Base-by-base conservation (phyloP, 2,797 vertebrate genomes). In the Clarias platycephalus region DNA sequence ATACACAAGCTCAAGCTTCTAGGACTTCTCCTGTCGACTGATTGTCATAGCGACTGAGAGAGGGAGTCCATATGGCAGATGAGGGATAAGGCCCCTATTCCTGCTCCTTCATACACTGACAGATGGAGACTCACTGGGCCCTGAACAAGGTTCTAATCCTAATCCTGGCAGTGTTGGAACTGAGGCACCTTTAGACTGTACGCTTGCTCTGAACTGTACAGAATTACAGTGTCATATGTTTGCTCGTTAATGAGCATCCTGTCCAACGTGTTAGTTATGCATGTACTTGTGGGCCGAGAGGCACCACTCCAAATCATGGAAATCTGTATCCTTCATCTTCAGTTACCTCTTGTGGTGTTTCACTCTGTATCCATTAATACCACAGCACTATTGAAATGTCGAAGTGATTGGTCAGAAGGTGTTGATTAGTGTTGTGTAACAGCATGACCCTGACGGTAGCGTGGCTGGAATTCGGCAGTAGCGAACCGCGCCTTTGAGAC, bases 61-160 rank as follows among this genome's bases (percentile, higher is more conserved):
- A 87, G 77, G 91, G 93, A 94, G 94, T 95, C 93, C 96, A 97
- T 97, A 97, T 97, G 96, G 96, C 89, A 78, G 91, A 85, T 94
- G 91, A 94, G 94, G 93, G 94, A 94, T 93, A 91, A 89, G 92
- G 94, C 94, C 96, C 95, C 95, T 93, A 94, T 94, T 93, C 94
- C 92, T 93, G 87, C 88, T 92, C 92, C 93, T 92, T 91, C 92
- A 92, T 93, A 93, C 92, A 89, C 92, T 95, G 95, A 96, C 96
- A 97, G 97, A 97, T 97, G 96, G 96, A 91, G 88, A 93, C 94
- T 96, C 95, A 90, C 93, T 95, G 94, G 93, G 94, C 94, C 94
- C 96, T 93, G 90, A 95, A 94, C 92, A 94, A 92, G 88, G 94
- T 91, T 93, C 93, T 92, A 93, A 93, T 92, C 93, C 94, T 91